Base-by-base conservation (phyloP, 2,113 vertebrate genomes). In the Acanthisitta chloris region DNA sequence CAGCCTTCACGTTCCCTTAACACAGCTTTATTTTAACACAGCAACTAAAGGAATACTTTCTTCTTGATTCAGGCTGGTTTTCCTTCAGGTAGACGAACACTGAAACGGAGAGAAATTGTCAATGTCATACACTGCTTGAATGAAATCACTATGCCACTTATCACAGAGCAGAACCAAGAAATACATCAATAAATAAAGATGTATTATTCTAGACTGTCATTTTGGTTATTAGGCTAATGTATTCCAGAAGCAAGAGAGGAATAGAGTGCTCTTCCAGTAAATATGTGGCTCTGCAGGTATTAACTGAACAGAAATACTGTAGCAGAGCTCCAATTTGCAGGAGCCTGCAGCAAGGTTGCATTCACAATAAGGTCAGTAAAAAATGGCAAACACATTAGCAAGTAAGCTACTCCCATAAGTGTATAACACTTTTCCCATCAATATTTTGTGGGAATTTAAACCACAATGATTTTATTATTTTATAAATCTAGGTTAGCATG, bases 271-370 rank as follows among this genome's bases (percentile, higher is more conserved):
- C 55, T 92, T 92, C 88, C 92, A 71, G 67, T 71, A 92, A 92
- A 67, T 57, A 73, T 45, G 72, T 78, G 85, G 90, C 86, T 94
- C 90, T 74, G 94, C 92, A 92, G 79, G 64, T 94, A 84, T 91
- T 95, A 91, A 94, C 74, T 77, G 87, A 87, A 90, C 38, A 59
- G 90, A 89, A 92, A 93, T 45, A 43, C 67, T 55, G 34, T 48
- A 93, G 96, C 85, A 93, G 76, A 92, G 55, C 59, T 95, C 90
- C 79, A 95, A 95, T 96, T 94, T 96, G 85, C 96, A 91, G 79
- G n/a, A 96, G 96, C 96, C 96, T 95, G 92, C 90, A 97, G 94
- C 96, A 96, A 97, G 96, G 96, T 92, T 95, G 93, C 93, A 95
- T 94, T 90, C 85, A 93, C 87, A 96, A 87, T 86, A 95, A 97